Percentiles rank a stretch among this genome's conserved stretches.
These are phyloP conservation scores for Drosophila setifemur DNA, from an alignment of 1,140 invertebrate species.

Conservation along the genomic window DNA sequence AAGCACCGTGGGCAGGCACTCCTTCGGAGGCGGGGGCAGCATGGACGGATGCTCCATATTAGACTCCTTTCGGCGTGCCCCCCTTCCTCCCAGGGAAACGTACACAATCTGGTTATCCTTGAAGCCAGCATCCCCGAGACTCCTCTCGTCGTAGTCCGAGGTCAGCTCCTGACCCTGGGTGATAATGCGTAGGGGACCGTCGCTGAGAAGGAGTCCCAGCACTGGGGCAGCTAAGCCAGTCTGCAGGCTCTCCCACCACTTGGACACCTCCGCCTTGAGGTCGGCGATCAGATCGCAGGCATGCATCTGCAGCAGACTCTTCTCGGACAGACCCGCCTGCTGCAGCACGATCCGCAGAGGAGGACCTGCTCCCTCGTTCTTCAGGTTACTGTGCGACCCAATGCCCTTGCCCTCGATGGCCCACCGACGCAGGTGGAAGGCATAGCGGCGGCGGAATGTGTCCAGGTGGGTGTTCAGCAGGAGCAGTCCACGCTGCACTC, in stretches of 20 bases:
- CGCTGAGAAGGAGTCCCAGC: constrained; percentile 87
- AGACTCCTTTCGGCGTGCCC: constrained; percentile 88
- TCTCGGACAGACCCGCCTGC: constrained; percentile 91
- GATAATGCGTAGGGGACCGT: constrained; percentile 94
- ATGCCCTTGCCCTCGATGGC: constrained; percentile 91
- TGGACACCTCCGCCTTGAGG: constrained; percentile 94
- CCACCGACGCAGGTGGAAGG: constrained; percentile 93
- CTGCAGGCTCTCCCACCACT: constrained; percentile 86
- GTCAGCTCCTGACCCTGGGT: constrained; percentile 96
- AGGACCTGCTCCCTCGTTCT: constrained; percentile 82
- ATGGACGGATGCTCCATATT: constrained; percentile 88
- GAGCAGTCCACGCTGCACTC: constrained; percentile 94
- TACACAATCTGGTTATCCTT: constrained; percentile 95
- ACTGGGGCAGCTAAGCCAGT: constrained; percentile 70
- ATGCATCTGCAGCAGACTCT: constrained; percentile 89
- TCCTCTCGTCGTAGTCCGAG: constrained; percentile 96
- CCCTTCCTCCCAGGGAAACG: constrained; percentile 92
- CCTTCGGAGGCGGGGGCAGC: constrained; percentile 90
- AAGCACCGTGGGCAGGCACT: constrained; percentile 92
- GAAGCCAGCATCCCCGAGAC: constrained; percentile 93
- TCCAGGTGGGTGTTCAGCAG: constrained; percentile 96
- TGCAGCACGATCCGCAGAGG: constrained; percentile 91
- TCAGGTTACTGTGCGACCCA: constrained; percentile 87
- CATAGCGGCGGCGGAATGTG: constrained; percentile 93
- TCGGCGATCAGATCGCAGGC: constrained; percentile 94